Evolutionary conservation across 2,888 invertebrate genomes (phyloP).

Genomic region (Cepaea hortensis): DNA sequence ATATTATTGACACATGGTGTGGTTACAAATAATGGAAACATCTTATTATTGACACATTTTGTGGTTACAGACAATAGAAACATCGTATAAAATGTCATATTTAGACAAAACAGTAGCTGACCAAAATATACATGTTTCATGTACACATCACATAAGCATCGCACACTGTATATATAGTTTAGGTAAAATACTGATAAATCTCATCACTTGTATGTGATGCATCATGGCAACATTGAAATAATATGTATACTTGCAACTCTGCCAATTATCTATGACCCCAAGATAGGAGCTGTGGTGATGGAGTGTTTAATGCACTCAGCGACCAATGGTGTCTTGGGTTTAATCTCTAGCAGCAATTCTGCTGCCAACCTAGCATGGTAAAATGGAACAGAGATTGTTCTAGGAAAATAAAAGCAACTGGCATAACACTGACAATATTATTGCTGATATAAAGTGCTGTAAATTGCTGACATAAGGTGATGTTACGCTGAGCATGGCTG

Average conservation of each 20-base stretch:
- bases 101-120: not conserved
- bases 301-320: not conserved
- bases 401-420: too few relatives aligned
- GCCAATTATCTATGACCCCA: not conserved
- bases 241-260: not conserved
- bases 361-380: too few relatives aligned
- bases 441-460: too few relatives aligned
- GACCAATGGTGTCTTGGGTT: not conserved
- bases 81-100: not conserved
- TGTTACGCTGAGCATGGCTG: too few relatives aligned
- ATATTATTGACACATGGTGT: too few relatives aligned
- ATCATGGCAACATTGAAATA: constrained; percentile 10
- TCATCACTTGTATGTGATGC: constrained; percentile 13
- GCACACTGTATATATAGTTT: not conserved
- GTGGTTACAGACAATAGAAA: too few relatives aligned
- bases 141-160: constrained; percentile 2
- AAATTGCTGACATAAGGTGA: too few relatives aligned
- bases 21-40: too few relatives aligned
- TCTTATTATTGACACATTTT: too few relatives aligned
- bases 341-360: too few relatives aligned
- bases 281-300: not conserved
- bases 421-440: too few relatives aligned
- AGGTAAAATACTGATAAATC: constrained; percentile 37
- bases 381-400: too few relatives aligned
- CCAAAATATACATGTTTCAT: not conserved